Evolutionary conservation across 2,113 vertebrate genomes (phyloP), one percentile per base, ranked within the genome.

Genomic region (Heloderma charlesbogerti): DNA sequence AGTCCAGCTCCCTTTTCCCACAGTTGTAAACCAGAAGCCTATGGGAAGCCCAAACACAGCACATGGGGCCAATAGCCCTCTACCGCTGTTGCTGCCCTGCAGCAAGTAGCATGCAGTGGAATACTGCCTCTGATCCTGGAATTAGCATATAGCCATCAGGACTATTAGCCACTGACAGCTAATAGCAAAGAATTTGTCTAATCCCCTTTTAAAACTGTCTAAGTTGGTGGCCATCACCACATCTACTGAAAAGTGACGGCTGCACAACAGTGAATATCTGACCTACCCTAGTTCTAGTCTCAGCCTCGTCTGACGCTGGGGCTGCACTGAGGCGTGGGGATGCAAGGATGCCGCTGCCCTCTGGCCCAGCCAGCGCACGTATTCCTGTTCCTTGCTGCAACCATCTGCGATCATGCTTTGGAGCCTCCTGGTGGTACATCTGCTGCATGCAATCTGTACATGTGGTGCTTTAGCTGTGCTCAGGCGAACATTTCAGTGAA

Each of bases 351-450:
- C 43, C 20, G 10, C 8, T 9, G 13, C 63, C 31, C 16, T 31
- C 84, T 16, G 22, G 7, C 20, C 12, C n/a, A 25, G 12, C 5
- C 29, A 29, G 22, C 60, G 40, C 3, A 22, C 43, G 48, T 54
- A 45, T 22, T 80, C n/a, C 27, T 66, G 25, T 31, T 51, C 9
- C 29, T 66, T 79, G 12, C 1, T 54, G 25, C 3, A 71, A 4
- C 6, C 34, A 10, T 27, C 31, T 63, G 37, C 10, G 5, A 12
- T 34, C 54, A 48, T 51, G 45, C 79, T 69, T 78, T 91, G 86
- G 71, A 54, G 90, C 80, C 90, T 12, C 45, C 86, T 88, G 9
- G 34, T 88, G 90, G 72, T 34, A 2, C 54, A 81, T 9, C 15
- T 71, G 5, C 10, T 27, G 60, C 63, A 45, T 69, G 29, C 84